Conservation (phyloP, 2,113 vertebrate species). For the Megaceryle torquata region DNA sequence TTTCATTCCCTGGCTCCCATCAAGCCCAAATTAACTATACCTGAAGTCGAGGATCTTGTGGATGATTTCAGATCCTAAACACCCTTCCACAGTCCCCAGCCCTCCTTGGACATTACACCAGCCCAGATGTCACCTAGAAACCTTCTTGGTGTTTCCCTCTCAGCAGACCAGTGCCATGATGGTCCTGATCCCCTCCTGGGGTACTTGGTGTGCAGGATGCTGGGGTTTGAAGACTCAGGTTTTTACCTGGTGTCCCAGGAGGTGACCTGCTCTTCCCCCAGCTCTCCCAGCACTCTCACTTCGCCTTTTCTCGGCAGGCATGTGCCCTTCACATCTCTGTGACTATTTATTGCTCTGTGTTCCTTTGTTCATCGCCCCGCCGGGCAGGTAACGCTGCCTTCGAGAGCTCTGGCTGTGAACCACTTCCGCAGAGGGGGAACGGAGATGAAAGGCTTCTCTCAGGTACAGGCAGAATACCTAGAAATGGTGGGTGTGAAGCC, state of each 20-base stretch:
- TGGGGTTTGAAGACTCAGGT: accelerated
- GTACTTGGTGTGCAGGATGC: not conserved
- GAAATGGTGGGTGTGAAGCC: not conserved
- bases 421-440: not conserved
- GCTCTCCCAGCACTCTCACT: accelerated
- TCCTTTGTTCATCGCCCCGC: not conserved
- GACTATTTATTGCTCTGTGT: not conserved
- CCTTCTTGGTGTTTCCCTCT: not conserved
- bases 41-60: not conserved
- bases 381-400: not conserved
- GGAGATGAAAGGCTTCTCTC: constrained; percentile 1
- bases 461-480: not conserved
- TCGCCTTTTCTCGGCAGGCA: not conserved
- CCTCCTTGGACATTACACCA: accelerated
- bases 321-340: not conserved
- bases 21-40: not conserved
- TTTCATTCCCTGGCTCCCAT: not conserved
- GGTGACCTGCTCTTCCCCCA: accelerated
- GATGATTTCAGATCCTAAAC: not conserved
- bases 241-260: not conserved
- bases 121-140: not conserved
- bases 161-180: accelerated
- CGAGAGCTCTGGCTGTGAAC: not conserved
- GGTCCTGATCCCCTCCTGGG: not conserved
- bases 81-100: not conserved